Evolutionary conservation across 1,140 invertebrate species (phyloP).

Genomic region (Drosophila seguyi): DNA sequence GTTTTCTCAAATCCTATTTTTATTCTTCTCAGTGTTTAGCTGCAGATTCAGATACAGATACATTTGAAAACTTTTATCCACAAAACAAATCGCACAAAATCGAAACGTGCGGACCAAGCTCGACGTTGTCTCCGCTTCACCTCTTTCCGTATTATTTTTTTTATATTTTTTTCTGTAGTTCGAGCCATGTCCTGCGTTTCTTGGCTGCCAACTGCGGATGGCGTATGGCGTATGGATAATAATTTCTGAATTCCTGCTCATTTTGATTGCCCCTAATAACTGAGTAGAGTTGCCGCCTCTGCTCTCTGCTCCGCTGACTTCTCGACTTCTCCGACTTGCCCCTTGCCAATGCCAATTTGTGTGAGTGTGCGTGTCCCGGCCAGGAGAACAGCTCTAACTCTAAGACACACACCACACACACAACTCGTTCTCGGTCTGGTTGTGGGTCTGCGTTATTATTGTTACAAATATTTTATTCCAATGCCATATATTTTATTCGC

Average conservation of each 20-base stretch:
- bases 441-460: constrained; percentile 67
- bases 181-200: constrained; percentile 60
- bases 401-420: constrained; percentile 31
- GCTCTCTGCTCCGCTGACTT: constrained; percentile 38
- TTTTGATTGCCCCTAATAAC: constrained; percentile 84
- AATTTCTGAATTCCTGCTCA: constrained; percentile 83
- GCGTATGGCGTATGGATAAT: constrained; percentile 78
- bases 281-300: constrained; percentile 79
- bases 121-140: constrained; percentile 27
- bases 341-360: constrained; percentile 59
- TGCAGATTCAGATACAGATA: constrained; percentile 48
- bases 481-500: constrained; percentile 81
- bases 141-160: not conserved
- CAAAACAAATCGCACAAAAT: constrained; percentile 82
- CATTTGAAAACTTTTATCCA: constrained; percentile 79
- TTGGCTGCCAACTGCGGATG: constrained; percentile 55
- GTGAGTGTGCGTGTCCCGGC: constrained; percentile 32
- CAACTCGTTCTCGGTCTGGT: constrained; percentile 23
- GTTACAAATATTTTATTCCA: constrained; percentile 84
- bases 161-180: not conserved
- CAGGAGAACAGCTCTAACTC: constrained; percentile 24
- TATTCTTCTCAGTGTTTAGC: constrained; percentile 1
- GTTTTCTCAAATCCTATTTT: not conserved
- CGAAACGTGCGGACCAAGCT: constrained; percentile 72
- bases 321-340: constrained; percentile 5